Evolutionary conservation across 2,797 vertebrate genomes (phyloP), one percentile per base, ranked within the genome.

Genomic region (Phoebastria nigripes): DNA sequence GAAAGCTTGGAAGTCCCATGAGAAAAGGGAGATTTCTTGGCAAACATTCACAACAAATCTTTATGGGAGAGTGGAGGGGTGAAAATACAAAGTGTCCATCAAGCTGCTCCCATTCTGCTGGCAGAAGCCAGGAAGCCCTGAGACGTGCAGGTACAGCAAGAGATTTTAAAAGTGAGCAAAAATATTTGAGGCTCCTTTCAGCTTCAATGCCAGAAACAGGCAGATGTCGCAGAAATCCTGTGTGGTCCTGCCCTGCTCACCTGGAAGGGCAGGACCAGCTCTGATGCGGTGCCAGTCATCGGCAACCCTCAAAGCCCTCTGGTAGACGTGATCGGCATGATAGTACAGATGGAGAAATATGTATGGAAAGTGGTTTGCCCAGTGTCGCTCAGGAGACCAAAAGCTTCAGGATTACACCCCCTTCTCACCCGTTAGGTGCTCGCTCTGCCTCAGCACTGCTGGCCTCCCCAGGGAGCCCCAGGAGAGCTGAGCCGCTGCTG

Each of bases 11-110:
- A 82, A 86, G 55, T 80, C 41, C 83, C 71, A 72, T 0, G 1
- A 87, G 87, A 87, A 93, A 89, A 71, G 29, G 84, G 52, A 82
- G 44, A 70, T 71, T 83, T 94, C 77, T 95, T 89, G 84, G 73
- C 61, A 93, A 82, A 84, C 77, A 35, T n/a, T 87, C 81, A 73
- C 39, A 37, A 52, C 17, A 67, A 70, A 72, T 72, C 71, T 91
- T 90, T 69, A 82, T 0, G 22, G 54, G 46, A 93, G 49, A 91
- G 49, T 31, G 41, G 74, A 93, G n/a, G 82, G 44, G 16, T 77
- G 41, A 58, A 90, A 93, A 82, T 47, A 59, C 8, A 15, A 82
- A 91, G 46, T 35, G 65, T 42, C 72, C n/a, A 31, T 74, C 65
- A 81, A 72, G 47, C 73, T 62, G 58, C 26, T 86, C 24, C n/a